Percentiles rank a stretch among this genome's conserved stretches.
phyloP scores from a whole-genome alignment of 2,888 invertebrate species.

The Agonum fuliginosum region DNA sequence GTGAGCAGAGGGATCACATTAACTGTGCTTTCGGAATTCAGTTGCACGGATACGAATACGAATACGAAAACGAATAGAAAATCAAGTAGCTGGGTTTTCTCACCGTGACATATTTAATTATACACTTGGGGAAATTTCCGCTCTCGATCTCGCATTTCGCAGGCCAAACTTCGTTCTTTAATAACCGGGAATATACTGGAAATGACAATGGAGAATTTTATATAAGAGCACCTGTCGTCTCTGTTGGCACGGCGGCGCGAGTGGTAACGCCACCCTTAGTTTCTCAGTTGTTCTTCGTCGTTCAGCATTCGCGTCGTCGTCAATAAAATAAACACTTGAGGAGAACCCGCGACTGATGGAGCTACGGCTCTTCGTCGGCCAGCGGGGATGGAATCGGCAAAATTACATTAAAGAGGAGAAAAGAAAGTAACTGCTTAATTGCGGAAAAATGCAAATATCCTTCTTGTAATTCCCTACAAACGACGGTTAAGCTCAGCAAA shows the following conservation, averaged over 20 bases:
- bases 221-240: slow-evolving; percentile 22
- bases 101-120: slow-evolving; percentile 51
- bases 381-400: slow-evolving; percentile 40
- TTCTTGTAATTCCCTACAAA: slow-evolving; percentile 59
- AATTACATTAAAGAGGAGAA: slow-evolving; percentile 52
- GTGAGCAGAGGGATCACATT: not conserved
- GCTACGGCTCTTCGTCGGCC: not conserved
- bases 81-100: not conserved
- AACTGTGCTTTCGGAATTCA: not conserved
- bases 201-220: slow-evolving; percentile 56
- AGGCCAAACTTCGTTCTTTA: slow-evolving; percentile 48
- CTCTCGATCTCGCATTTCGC: slow-evolving; percentile 3
- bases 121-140: slow-evolving; percentile 33
- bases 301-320: slow-evolving; percentile 16
- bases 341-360: slow-evolving; percentile 6
- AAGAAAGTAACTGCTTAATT: slow-evolving; percentile 59
- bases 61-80: slow-evolving; percentile 18
- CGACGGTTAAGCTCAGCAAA: slow-evolving; percentile 58
- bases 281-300: not conserved
- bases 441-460: slow-evolving; percentile 58
- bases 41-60: not conserved
- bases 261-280: not conserved
- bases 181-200: slow-evolving; percentile 53
- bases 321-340: slow-evolving; percentile 59
- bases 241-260: not conserved